phyloP scores from a whole-genome alignment of 2,113 vertebrate genomes.

The Rhagologus leucostigma region DNA sequence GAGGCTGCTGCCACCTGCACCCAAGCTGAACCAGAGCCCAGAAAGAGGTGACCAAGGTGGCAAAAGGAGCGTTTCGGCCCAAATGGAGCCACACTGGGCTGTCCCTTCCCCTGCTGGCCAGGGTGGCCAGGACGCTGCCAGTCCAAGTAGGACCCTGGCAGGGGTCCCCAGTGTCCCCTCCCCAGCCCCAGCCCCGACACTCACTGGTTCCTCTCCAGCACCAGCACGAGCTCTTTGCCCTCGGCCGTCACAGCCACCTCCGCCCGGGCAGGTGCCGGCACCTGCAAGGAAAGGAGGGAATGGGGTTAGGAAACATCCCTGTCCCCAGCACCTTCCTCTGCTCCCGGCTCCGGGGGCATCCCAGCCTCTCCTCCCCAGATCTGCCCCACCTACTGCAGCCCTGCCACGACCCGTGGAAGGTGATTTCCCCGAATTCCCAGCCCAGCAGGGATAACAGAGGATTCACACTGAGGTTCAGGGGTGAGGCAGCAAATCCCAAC shows the following conservation, averaged over 20 bases:
- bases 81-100: not conserved
- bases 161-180: not conserved
- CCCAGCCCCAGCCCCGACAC: not conserved
- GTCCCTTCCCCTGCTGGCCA: not conserved
- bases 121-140: not conserved
- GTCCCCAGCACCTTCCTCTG: not conserved
- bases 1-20: not conserved
- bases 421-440: not conserved
- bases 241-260: not conserved
- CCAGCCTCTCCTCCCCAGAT: not conserved
- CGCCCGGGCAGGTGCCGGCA: not conserved
- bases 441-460: not conserved
- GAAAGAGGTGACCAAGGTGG: fast-evolving
- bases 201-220: constrained; percentile 51
- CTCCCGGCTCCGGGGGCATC: not conserved
- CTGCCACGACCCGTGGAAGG: fast-evolving
- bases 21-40: not conserved
- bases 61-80: not conserved
- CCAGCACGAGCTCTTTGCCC: constrained; percentile 41
- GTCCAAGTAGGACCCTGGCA: not conserved
- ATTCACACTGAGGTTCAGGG: not conserved
- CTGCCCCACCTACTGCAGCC: not conserved
- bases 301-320: not conserved
- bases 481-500: not conserved
- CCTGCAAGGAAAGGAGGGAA: not conserved